phyloP scores from a whole-genome alignment of 2,888 invertebrate genomes.

The Dolomedes plantarius region DNA sequence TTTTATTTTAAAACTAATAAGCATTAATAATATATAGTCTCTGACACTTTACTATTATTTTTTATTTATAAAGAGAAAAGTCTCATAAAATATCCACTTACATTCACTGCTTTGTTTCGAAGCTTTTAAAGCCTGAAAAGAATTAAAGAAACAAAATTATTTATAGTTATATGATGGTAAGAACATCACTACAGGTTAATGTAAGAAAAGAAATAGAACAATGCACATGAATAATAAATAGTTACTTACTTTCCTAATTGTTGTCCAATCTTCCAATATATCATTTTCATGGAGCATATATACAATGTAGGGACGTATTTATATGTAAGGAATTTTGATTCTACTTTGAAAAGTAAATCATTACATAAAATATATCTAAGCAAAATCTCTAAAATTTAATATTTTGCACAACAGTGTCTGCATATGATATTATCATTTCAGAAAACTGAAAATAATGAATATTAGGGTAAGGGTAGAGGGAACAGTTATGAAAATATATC shows the following conservation, averaged over 20 bases:
- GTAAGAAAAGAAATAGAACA: too few relatives aligned
- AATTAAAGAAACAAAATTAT: constrained; percentile 9
- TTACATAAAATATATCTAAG: too few relatives aligned
- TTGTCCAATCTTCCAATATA: constrained; percentile 96
- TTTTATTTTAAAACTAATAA: too few relatives aligned
- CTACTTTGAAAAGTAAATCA: not conserved
- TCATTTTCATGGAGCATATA: constrained; percentile 95
- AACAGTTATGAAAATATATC: too few relatives aligned
- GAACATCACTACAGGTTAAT: not conserved
- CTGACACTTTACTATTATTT: too few relatives aligned
- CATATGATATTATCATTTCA: too few relatives aligned
- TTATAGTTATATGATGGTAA: not conserved
- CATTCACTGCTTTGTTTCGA: constrained; percentile 73
- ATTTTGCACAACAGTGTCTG: too few relatives aligned
- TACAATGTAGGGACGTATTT: constrained; percentile 87
- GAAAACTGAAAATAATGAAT: too few relatives aligned
- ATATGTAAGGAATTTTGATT: not conserved
- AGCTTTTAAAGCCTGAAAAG: constrained; percentile 73
- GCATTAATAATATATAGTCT: too few relatives aligned
- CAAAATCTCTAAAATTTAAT: too few relatives aligned
- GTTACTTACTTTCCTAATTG: constrained; percentile 85
- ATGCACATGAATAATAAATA: too few relatives aligned
- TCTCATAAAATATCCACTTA: constrained; percentile 52
- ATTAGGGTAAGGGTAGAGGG: too few relatives aligned
- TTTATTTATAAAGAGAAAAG: not conserved